Conservation (phyloP, 1,140 invertebrate genomes). For the Eulimnadia texana region DNA sequence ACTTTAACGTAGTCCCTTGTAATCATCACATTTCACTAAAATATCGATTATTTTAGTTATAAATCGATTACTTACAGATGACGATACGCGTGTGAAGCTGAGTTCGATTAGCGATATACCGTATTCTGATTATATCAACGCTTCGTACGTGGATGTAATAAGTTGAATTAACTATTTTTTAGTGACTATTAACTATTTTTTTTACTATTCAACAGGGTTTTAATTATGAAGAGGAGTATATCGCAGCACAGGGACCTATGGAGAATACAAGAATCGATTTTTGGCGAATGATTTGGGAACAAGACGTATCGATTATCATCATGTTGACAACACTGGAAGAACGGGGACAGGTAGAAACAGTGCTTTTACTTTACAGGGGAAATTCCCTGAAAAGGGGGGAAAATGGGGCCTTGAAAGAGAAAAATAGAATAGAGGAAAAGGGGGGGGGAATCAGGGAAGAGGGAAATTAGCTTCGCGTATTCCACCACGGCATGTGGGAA, state of each 20-base stretch:
- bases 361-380: no score
- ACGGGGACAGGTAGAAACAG: neutral
- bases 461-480: no score
- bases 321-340: constrained; percentile 28
- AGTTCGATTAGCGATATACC: constrained; percentile 42
- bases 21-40: constrained; percentile 22
- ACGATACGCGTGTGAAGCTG: constrained; percentile 55
- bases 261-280: constrained; percentile 38
- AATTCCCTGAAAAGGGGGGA: no score
- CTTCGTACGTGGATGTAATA: constrained; percentile 58
- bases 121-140: constrained; percentile 62
- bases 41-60: neutral
- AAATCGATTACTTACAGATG: constrained; percentile 37
- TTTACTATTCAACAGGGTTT: neutral
- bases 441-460: no score
- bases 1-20: constrained; percentile 67
- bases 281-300: constrained; percentile 42
- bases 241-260: constrained; percentile 33
- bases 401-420: no score
- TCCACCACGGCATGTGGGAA: no score
- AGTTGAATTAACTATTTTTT: neutral
- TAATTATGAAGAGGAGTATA: constrained; percentile 18
- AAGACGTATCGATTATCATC: constrained; percentile 33
- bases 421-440: no score
- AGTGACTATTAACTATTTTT: neutral